phyloP scores from a whole-genome alignment of 2,797 vertebrate species.

The Cuculus canorus region DNA sequence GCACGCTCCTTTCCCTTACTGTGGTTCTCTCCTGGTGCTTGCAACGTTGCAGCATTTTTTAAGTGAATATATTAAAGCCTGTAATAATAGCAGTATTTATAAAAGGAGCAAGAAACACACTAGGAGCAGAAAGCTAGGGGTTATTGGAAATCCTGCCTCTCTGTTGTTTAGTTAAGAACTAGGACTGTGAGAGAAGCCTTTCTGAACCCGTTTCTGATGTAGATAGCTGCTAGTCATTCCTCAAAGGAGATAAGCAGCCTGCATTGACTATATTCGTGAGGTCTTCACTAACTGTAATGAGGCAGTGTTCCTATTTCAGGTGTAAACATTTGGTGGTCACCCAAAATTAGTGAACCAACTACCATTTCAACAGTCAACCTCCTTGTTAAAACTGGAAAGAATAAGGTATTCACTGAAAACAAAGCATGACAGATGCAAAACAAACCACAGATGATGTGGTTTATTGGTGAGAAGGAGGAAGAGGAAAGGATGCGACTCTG shows the following conservation, averaged over 20 bases:
- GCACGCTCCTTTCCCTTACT: background rate
- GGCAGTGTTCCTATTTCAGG: background rate
- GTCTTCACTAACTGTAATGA: background rate
- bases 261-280: background rate
- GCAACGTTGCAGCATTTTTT: background rate
- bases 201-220: background rate
- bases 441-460: background rate
- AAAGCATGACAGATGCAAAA: background rate
- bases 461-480: background rate
- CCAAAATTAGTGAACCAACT: background rate
- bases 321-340: background rate
- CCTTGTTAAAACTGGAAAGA: background rate
- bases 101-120: background rate
- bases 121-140: background rate
- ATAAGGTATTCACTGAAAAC: background rate
- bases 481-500: background rate
- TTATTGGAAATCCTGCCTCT: background rate
- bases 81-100: background rate
- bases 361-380: background rate
- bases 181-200: background rate
- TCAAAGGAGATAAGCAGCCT: background rate
- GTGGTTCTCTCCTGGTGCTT: background rate
- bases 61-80: background rate
- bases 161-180: background rate
- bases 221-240: background rate